Evolutionary conservation across 2,888 invertebrate species (phyloP).

Genomic region (Pollenia amentaria): DNA sequence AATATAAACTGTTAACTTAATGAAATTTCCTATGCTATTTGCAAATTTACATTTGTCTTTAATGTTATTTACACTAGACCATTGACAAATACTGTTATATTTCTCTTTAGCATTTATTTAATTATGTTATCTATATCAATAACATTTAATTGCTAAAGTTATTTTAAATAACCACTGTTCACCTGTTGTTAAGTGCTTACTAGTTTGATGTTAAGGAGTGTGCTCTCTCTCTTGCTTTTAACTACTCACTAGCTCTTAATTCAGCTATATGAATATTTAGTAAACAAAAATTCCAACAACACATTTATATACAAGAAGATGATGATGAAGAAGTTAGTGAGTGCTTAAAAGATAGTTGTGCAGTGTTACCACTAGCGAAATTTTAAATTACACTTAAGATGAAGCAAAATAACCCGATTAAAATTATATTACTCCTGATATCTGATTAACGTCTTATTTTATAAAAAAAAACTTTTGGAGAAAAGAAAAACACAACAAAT

Average conservation of each 20-base stretch:
- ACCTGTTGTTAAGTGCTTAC: background rate
- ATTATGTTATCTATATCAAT: background rate
- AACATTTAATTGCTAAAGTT: background rate
- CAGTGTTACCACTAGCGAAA: too few relatives aligned
- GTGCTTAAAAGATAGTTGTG: conserved; percentile 39
- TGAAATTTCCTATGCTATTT: background rate
- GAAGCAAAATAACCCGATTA: too few relatives aligned
- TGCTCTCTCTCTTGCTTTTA: background rate
- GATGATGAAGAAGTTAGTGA: conserved; percentile 17
- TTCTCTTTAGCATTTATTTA: too few relatives aligned
- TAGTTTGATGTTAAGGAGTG: background rate
- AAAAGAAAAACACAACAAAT: too few relatives aligned
- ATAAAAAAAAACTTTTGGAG: too few relatives aligned
- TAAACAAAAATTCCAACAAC: conserved; percentile 58
- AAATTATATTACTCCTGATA: too few relatives aligned
- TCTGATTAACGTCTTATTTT: too few relatives aligned
- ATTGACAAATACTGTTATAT: background rate
- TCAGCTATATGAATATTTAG: conserved; percentile 58
- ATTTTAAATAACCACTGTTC: background rate
- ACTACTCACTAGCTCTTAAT: conserved; percentile 39
- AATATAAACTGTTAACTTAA: too few relatives aligned
- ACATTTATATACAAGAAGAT: background rate
- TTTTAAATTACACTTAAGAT: too few relatives aligned
- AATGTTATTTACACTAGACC: background rate
- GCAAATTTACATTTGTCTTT: background rate